Base-by-base conservation (phyloP, 2,888 invertebrate genomes). In the Chrysotoxum bicinctum region DNA sequence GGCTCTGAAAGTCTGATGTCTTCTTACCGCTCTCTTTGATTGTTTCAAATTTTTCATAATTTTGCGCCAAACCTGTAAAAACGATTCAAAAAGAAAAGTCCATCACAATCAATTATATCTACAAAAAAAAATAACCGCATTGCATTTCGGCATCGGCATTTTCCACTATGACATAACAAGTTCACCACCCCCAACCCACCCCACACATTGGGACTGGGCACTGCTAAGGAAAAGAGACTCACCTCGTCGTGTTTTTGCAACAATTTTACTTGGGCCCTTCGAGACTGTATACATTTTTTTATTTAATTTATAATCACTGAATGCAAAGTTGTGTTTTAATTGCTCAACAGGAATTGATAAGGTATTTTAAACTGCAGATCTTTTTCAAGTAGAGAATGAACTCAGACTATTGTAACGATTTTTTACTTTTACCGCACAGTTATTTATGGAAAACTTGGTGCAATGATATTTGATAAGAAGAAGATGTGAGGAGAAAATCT, bases 201-300 rank as follows among this genome's bases (percentile, higher is more conserved):
- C 52, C 40, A 58, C 37, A 43, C 43, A 43, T 40, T 14, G 40
- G 5, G 14, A 37, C 37, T 14, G 1, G 23, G 14, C 37, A n/a
- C n/a, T n/a, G n/a, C n/a, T n/a, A 43, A 32, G 35, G 26, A 56
- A 23, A 32, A 26, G n/a, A 64, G 70, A 89, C 89, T 92, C 90
- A 96, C 97, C 96, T 94, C 97, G 94, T 90, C 96, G 94, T 88
- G 97, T 96, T 94, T 97, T 97, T 87, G 97, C 96, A 89, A 96
- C 96, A 91, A 97, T 96, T 93, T 97, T 97, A 93, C 96, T 97
- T 87, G 97, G 96, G 87, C 96, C 96, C 93, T 96, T 97, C 87
- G 96, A 95, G 90, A 97, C 95, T 91, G 97, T 96, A 93, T 97
- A 97, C 97, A 97, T 97, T 91, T 60, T 83, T 69, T 21, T 37